Percentiles rank a stretch among this genome's conserved stretches.
Evolutionary conservation across 2,888 invertebrate species (phyloP).

Genomic region (Leptinotarsa juncta): DNA sequence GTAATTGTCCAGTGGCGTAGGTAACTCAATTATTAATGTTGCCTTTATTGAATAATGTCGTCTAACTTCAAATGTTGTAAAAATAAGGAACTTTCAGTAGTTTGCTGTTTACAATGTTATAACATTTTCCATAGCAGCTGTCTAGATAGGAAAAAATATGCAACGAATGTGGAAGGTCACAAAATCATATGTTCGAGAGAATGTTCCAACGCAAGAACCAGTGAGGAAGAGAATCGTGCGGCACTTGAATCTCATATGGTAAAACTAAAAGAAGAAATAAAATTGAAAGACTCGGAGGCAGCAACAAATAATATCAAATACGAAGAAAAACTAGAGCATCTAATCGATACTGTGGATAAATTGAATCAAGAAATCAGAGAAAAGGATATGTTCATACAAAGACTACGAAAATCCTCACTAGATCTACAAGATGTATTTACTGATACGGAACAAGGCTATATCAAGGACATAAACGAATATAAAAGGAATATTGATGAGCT

Average conservation of each 20-base stretch:
- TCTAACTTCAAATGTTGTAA: constrained; percentile 25
- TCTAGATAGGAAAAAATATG: constrained; percentile 3
- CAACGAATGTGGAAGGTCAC: constrained; percentile 5
- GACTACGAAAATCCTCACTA: constrained; percentile 18
- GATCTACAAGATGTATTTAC: neutral
- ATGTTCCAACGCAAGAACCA: neutral
- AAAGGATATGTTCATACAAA: constrained; percentile 15
- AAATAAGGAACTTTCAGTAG: constrained; percentile 4
- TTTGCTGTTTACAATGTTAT: constrained; percentile 9
- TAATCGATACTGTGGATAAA: neutral
- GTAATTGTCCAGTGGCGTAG: constrained; percentile 7
- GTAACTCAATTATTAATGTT: neutral
- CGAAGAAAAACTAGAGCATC: too few relatives aligned
- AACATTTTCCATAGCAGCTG: constrained; percentile 20
- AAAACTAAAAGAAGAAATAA: neutral
- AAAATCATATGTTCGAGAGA: constrained; percentile 16
- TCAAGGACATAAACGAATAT: too few relatives aligned
- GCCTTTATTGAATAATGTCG: constrained; percentile 2
- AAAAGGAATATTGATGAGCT: too few relatives aligned
- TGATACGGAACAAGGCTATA: too few relatives aligned
- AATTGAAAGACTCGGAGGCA: neutral
- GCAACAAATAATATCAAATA: neutral
- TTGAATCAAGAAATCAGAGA: neutral
- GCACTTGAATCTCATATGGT: neutral
- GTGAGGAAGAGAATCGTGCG: neutral